Conservation (phyloP, 2,113 vertebrate genomes). For the Tragelaphus strepsiceros region DNA sequence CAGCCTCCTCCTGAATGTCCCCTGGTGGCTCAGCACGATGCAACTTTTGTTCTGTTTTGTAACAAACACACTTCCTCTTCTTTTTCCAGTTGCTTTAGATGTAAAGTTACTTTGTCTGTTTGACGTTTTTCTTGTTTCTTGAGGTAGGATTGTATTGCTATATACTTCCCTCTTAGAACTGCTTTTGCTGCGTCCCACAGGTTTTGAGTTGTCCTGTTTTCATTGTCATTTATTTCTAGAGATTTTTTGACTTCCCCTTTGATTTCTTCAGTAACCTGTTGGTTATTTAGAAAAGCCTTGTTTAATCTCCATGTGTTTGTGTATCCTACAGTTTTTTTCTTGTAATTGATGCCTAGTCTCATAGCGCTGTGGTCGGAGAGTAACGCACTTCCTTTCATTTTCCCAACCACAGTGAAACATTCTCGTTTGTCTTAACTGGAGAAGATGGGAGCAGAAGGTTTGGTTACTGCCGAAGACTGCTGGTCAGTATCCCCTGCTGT, state of each 20-base stretch:
- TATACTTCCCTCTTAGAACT: background rate
- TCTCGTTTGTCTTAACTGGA: conserved; percentile 95
- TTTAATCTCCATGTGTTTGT: background rate
- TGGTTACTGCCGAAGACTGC: conserved; percentile 93
- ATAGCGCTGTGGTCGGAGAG: background rate
- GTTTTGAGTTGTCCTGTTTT: background rate
- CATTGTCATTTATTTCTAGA: background rate
- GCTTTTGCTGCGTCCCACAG: background rate
- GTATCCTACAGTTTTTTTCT: background rate
- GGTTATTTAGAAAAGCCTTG: background rate
- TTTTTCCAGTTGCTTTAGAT: background rate
- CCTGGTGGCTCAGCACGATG: background rate
- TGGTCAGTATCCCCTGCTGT: conserved; percentile 82
- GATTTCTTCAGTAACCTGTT: background rate
- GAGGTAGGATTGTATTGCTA: background rate
- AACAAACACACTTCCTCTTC: background rate
- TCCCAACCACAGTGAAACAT: conserved; percentile 87
- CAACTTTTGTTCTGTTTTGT: background rate
- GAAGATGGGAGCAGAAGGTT: conserved; percentile 96
- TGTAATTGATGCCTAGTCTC: background rate
- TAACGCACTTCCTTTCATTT: background rate
- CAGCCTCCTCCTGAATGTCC: background rate
- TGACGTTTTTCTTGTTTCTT: background rate
- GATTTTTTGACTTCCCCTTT: background rate
- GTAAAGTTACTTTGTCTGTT: background rate